Percentiles rank a stretch among this genome's conserved stretches.
Conservation (phyloP, 1,140 invertebrate species). For the Tetraneura akinire region DNA sequence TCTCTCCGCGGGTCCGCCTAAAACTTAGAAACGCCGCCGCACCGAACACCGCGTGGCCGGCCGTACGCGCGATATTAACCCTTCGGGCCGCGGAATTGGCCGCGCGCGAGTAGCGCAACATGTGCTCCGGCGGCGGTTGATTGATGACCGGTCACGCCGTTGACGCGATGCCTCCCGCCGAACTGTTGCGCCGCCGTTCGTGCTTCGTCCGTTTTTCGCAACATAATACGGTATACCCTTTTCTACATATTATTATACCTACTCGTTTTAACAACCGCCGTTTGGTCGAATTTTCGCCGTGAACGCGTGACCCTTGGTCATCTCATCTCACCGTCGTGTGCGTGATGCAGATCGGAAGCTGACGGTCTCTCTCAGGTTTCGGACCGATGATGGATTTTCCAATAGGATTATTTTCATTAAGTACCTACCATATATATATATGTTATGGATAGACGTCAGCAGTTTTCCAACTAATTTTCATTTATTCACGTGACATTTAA, state of each 20-base stretch:
- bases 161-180: neutral
- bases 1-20: neutral
- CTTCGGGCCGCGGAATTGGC: neutral
- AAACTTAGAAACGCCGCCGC: neutral
- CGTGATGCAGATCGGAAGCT: too few relatives aligned
- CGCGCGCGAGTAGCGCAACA: constrained; percentile 13
- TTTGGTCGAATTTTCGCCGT: neutral
- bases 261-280: neutral
- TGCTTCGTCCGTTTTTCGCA: constrained; percentile 22
- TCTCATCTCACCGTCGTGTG: neutral
- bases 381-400: neutral
- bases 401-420: too few relatives aligned
- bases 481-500: too few relatives aligned
- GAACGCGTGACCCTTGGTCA: too few relatives aligned
- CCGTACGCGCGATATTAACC: constrained; percentile 34
- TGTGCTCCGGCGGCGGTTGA: constrained; percentile 21
- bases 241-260: too few relatives aligned
- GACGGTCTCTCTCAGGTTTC: neutral
- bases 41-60: neutral
- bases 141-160: constrained; percentile 35
- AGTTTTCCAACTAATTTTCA: too few relatives aligned
- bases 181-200: constrained; percentile 1
- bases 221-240: constrained; percentile 18
- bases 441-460: too few relatives aligned
- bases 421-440: too few relatives aligned